phyloP scores from a whole-genome alignment of 2,113 vertebrate species.

The Malurus melanocephalus region DNA sequence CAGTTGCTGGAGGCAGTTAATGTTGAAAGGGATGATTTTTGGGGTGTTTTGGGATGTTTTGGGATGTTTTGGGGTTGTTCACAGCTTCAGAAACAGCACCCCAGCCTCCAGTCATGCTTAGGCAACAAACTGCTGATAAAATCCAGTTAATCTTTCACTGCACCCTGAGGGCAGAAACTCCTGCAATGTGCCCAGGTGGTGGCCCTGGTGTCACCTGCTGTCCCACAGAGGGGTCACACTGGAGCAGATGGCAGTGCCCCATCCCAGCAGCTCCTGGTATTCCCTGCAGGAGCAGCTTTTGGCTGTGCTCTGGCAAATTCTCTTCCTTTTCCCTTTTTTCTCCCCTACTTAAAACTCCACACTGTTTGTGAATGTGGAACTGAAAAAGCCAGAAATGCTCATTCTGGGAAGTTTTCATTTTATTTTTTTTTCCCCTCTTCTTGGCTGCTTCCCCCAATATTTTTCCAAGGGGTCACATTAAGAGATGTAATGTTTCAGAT shows the following conservation, averaged over 20 bases:
- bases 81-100: background rate
- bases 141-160: background rate
- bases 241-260: background rate
- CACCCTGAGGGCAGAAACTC: background rate
- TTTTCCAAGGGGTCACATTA: constrained; percentile 48
- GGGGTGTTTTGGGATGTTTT: accelerated
- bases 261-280: background rate
- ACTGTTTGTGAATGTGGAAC: background rate
- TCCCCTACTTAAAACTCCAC: background rate
- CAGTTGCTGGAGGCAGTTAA: accelerated
- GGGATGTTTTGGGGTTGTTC: accelerated
- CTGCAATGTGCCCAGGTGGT: background rate
- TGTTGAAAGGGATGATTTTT: accelerated
- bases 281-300: background rate
- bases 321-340: background rate
- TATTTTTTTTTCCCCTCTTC: accelerated
- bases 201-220: background rate
- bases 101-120: accelerated
- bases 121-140: background rate
- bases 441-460: constrained; percentile 37
- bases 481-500: constrained; percentile 18
- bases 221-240: accelerated
- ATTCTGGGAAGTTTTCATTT: background rate
- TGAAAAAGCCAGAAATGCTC: background rate
- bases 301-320: background rate